Evolutionary conservation across 2,888 invertebrate species (phyloP).

Genomic region (Drosophila monieri): DNA sequence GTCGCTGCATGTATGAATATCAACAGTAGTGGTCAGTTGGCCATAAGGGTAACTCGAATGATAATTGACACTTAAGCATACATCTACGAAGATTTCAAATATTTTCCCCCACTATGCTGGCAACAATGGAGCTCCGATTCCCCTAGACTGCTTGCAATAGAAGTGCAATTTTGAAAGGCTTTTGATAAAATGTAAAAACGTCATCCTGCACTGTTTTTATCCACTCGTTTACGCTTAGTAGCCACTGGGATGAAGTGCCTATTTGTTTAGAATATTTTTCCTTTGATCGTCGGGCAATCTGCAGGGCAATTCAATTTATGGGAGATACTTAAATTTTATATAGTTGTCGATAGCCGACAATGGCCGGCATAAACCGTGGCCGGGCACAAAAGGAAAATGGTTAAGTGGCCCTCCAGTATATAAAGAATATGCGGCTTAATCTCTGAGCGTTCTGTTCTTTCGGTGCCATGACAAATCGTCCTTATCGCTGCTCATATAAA

Average conservation of each 20-base stretch:
- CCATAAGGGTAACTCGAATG: neutral
- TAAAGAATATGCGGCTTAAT: slow-evolving; percentile 62
- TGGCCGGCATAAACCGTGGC: slow-evolving; percentile 52
- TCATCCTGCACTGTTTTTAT: neutral
- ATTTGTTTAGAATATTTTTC: slow-evolving; percentile 4
- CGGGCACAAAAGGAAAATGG: slow-evolving; percentile 15
- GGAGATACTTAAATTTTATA: slow-evolving; percentile 71
- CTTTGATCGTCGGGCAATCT: slow-evolving; percentile 23
- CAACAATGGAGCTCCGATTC: too few species aligned
- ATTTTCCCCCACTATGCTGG: too few species aligned
- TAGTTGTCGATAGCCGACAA: slow-evolving; percentile 58
- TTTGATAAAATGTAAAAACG: neutral
- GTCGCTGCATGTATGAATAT: slow-evolving; percentile 3
- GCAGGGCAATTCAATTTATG: slow-evolving; percentile 57
- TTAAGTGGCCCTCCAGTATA: slow-evolving; percentile 22
- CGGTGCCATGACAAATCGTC: slow-evolving; percentile 71
- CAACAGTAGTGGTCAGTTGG: neutral
- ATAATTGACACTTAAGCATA: neutral
- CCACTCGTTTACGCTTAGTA: neutral
- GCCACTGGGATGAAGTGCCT: slow-evolving; percentile 11
- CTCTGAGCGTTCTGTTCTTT: slow-evolving; percentile 48
- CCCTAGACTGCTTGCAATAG: neutral
- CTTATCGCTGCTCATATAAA: slow-evolving; percentile 62
- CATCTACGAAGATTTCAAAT: neutral
- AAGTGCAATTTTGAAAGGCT: neutral